These are phyloP conservation scores for Caenorhabditis drosophilae DNA, from an alignment of 2,888 invertebrate species.

Conservation along the genomic window DNA sequence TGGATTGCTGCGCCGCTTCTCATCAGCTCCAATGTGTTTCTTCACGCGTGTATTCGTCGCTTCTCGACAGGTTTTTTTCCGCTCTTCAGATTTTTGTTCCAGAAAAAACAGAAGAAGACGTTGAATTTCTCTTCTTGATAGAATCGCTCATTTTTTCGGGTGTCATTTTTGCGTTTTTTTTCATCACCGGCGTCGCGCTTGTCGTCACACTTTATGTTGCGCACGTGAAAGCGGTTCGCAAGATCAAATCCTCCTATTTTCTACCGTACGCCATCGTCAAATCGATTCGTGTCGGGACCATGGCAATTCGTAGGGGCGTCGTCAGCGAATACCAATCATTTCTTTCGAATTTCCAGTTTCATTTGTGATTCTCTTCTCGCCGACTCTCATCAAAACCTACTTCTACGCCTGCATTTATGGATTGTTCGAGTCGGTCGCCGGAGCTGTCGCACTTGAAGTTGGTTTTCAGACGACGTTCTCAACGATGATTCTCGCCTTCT, in stretches of 20 bases:
- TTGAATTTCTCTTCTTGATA: conserved; percentile 9
- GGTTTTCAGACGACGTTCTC: not conserved
- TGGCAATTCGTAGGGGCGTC: conserved; percentile 26
- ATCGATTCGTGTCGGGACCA: conserved; percentile 14
- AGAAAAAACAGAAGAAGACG: not conserved
- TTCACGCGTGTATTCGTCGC: conserved; percentile 43
- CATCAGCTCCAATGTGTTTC: conserved; percentile 45
- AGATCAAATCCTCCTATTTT: conserved; percentile 31
- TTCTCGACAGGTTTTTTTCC: conserved; percentile 17
- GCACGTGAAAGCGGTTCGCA: conserved; percentile 31
- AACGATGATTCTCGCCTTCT: not conserved
- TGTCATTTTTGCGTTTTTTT: conserved; percentile 39
- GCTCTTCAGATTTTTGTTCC: conserved; percentile 1
- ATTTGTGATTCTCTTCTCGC: conserved; percentile 42
- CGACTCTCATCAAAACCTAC: conserved; percentile 45
- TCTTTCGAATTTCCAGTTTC: conserved; percentile 44
- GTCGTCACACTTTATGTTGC: conserved; percentile 37
- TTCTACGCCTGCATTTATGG: conserved; percentile 51
- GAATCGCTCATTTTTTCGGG: conserved; percentile 38
- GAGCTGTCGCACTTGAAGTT: conserved; percentile 45
- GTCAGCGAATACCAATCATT: too few species aligned
- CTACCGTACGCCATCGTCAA: conserved; percentile 41
- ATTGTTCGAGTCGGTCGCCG: conserved; percentile 44
- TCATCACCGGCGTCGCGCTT: conserved; percentile 34
- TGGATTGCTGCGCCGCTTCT: conserved; percentile 47